Base-by-base conservation (phyloP, 2,888 invertebrate species). In the Hemistola chrysoprasaria region DNA sequence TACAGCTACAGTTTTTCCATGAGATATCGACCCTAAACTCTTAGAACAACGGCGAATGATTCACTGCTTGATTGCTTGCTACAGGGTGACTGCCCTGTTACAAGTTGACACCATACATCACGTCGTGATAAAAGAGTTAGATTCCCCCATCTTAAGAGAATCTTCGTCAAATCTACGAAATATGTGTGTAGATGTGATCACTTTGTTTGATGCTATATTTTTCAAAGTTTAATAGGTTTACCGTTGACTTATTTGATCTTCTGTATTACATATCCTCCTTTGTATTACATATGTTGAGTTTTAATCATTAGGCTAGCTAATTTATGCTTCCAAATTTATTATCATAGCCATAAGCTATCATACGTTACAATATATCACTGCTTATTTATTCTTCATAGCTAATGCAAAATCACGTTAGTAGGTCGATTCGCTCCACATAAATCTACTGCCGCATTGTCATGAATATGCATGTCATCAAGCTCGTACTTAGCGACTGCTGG, bases 401-500 rank as follows among this genome's bases (percentile, higher is more conserved):
- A 8, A 21, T 29, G 20, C 20, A 20, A 8, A 20, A 8, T n/a
- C 6, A 20, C 8, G 54, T 65, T 42, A 74, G 68, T 35, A 73
- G 77, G 62, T 68, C 65, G 51, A 6, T 21, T 23, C 8, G 10
- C 39, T 40, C 38, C 35, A 45, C 38, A 44, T 38, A 28, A 21
- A 33, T 41, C 71, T 67, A 52, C 43, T 60, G 40, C 47, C 56
- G 56, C 57, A 56, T 63, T 55, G 38, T 56, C 54, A 67, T 72
- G 58, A 74, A 74, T 73, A 73, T 73, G 70, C 67, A 73, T 68
- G 54, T 60, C 61, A 73, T 66, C 64, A 64, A 62, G 57, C 16
- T 4, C 4, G 16, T 58, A 61, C 58, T 46, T 35, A 40, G 10
- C 7, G 16, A 38, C 32, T 32, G 20, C 25, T 22, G 28, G 35